Evolutionary conservation across 2,888 invertebrate species (phyloP).

Genomic region (Agelastica alni): DNA sequence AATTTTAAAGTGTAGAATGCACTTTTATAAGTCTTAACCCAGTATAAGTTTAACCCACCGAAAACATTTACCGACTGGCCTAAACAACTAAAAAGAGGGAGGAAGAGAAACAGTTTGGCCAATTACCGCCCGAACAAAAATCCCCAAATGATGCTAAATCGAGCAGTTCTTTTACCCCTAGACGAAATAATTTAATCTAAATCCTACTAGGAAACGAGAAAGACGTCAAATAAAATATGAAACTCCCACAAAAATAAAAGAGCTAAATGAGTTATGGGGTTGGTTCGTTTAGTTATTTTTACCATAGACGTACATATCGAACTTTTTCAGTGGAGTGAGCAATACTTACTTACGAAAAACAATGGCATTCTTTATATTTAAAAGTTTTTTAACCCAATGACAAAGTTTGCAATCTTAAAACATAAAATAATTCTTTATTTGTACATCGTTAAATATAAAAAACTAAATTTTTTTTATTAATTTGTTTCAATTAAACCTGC

Average conservation of each 20-base stretch:
- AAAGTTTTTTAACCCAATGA: too few species aligned
- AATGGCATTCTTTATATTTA: too few species aligned
- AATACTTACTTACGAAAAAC: too few species aligned
- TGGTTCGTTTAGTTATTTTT: slow-evolving; percentile 32
- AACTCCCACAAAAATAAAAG: slow-evolving; percentile 42
- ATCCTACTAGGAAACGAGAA: slow-evolving; percentile 39
- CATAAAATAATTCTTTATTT: too few species aligned
- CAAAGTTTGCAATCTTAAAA: too few species aligned
- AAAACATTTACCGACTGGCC: too few species aligned
- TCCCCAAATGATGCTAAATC: slow-evolving; percentile 45
- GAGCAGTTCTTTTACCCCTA: slow-evolving; percentile 36
- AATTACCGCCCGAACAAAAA: slow-evolving; percentile 49
- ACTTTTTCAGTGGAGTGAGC: too few species aligned
- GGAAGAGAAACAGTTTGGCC: slow-evolving; percentile 32
- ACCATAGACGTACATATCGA: slow-evolving; percentile 2
- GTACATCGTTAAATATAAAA: too few species aligned
- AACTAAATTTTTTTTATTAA: background rate
- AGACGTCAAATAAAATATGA: slow-evolving; percentile 43
- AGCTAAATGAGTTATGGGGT: slow-evolving; percentile 37
- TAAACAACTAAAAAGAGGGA: slow-evolving; percentile 2
- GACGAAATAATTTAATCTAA: slow-evolving; percentile 46
- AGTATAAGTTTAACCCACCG: too few species aligned
- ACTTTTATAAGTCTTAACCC: too few species aligned
- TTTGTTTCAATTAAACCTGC: background rate
- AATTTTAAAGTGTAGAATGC: too few species aligned